phyloP scores from a whole-genome alignment of 1,140 invertebrate species.

The Panulirus ornatus region DNA sequence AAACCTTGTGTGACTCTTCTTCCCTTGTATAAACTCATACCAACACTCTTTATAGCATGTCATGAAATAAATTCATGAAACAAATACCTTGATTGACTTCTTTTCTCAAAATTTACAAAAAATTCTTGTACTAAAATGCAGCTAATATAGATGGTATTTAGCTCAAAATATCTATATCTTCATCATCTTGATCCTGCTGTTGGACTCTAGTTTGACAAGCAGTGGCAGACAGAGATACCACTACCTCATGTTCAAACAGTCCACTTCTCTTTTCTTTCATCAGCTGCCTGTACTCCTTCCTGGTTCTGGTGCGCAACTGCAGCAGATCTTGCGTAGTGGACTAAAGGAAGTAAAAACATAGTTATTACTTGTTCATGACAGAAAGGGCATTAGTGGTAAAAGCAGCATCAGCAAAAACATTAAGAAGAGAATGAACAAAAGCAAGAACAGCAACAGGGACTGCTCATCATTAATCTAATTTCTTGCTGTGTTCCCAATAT shows the following conservation, averaged over 20 bases:
- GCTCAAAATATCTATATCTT: not conserved
- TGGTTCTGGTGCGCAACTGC: not conserved
- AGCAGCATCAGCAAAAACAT: too few species aligned
- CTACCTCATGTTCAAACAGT: not conserved
- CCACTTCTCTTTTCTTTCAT: constrained; percentile 23
- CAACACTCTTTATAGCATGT: not conserved
- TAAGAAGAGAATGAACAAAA: too few species aligned
- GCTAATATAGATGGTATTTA: not conserved
- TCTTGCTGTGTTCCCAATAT: too few species aligned
- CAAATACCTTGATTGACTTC: not conserved
- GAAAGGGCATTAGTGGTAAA: too few species aligned
- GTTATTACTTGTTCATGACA: too few species aligned
- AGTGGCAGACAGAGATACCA: not conserved
- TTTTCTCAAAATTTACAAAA: not conserved
- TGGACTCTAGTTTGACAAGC: not conserved
- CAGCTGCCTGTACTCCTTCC: not conserved
- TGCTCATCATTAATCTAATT: too few species aligned
- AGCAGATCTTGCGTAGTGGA: not conserved
- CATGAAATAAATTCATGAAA: not conserved
- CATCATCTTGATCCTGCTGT: not conserved
- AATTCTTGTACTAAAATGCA: not conserved
- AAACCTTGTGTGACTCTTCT: not conserved
- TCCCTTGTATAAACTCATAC: not conserved
- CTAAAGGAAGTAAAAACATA: not conserved
- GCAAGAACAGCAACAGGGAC: too few species aligned